phyloP scores from a whole-genome alignment of 2,797 vertebrate species.

The Neosilurus mollespiculum region DNA sequence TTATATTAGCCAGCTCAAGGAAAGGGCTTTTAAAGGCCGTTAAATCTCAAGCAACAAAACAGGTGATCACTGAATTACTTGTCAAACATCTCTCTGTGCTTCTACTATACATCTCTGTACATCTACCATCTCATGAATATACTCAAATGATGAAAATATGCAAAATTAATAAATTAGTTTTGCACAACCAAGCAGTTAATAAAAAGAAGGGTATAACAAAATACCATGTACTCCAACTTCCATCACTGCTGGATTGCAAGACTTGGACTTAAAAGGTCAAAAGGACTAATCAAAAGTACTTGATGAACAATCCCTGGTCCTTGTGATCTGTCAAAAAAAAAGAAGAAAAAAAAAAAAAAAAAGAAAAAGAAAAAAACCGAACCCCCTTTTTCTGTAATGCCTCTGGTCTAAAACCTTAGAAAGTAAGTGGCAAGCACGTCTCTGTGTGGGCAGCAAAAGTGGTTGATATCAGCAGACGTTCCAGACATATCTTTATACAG shows the following conservation, averaged over 20 bases:
- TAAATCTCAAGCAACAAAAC: conserved; percentile 5
- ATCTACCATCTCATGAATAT: conserved; percentile 8
- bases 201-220: conserved; percentile 40
- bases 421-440: not conserved
- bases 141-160: conserved; percentile 11
- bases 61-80: conserved; percentile 20
- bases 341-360: too few relatives aligned
- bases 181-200: conserved; percentile 31
- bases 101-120: conserved; percentile 24
- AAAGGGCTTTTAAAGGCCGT: not conserved
- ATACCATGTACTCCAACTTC: conserved; percentile 27
- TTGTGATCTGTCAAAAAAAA: not conserved
- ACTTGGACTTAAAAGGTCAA: conserved; percentile 35
- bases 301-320: conserved; percentile 24
- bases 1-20: not conserved
- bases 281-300: conserved; percentile 54
- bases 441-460: too few relatives aligned
- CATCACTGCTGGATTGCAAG: conserved; percentile 39
- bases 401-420: conserved; percentile 25
- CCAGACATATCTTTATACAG: conserved; percentile 56
- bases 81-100: not conserved
- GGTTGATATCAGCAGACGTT: conserved; percentile 7
- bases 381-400: conserved; percentile 24
- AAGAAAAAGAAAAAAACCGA: conserved; percentile 35
- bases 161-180: conserved; percentile 51